Percentiles rank a stretch among this genome's conserved stretches.
Evolutionary conservation across 2,888 invertebrate species (phyloP).

Genomic region (Nemotelus pantherinus): DNA sequence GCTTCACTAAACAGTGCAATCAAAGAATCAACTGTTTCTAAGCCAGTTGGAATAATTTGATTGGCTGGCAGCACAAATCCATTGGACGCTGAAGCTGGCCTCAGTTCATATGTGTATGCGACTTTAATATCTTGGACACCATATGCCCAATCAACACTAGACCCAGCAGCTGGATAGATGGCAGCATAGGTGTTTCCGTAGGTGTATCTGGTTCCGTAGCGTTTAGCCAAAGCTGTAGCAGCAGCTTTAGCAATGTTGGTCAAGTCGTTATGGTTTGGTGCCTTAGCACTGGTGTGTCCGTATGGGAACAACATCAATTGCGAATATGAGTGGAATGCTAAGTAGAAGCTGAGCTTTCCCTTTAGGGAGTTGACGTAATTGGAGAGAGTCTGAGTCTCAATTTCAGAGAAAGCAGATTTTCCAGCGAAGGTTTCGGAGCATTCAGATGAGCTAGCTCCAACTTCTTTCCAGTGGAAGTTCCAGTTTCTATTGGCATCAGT

Average conservation of each 20-base stretch:
- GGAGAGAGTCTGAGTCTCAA: slow-evolving; percentile 68
- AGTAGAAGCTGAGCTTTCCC: slow-evolving; percentile 69
- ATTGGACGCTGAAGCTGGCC: slow-evolving; percentile 56
- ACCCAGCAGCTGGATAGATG: slow-evolving; percentile 72
- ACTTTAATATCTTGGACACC: slow-evolving; percentile 73
- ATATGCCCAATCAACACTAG: slow-evolving; percentile 80
- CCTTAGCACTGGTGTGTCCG: slow-evolving; percentile 70
- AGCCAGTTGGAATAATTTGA: slow-evolving; percentile 73
- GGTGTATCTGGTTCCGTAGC: slow-evolving; percentile 70
- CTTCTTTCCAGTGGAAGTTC: slow-evolving; percentile 71
- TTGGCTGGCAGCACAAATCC: slow-evolving; percentile 75
- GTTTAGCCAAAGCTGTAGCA: slow-evolving; percentile 63
- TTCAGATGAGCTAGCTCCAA: slow-evolving; percentile 65
- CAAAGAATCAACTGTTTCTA: slow-evolving; percentile 70
- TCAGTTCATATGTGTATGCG: slow-evolving; percentile 74
- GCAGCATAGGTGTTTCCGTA: slow-evolving; percentile 71
- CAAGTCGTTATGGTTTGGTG: slow-evolving; percentile 68
- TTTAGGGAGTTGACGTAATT: slow-evolving; percentile 68
- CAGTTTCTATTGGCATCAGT: slow-evolving; percentile 75
- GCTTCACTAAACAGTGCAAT: slow-evolving; percentile 64
- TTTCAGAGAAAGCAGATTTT: slow-evolving; percentile 68
- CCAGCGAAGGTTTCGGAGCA: slow-evolving; percentile 67
- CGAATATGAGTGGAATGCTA: slow-evolving; percentile 80
- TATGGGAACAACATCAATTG: slow-evolving; percentile 78
- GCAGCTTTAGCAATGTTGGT: slow-evolving; percentile 61